phyloP scores from a whole-genome alignment of 2,888 invertebrate species.

The Trachelus troglodyta region DNA sequence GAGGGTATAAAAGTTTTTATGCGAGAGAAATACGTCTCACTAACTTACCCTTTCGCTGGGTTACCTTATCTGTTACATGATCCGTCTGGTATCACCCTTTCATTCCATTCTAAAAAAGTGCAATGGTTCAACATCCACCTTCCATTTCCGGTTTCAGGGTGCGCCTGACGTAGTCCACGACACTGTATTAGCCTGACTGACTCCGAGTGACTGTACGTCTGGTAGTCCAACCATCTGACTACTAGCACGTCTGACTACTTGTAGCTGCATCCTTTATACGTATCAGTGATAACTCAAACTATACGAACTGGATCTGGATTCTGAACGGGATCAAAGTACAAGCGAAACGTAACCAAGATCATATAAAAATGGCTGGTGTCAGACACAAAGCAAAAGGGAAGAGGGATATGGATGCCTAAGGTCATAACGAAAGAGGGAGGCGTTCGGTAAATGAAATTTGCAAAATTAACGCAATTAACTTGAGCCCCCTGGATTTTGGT shows the following conservation, averaged over 20 bases:
- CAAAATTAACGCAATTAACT: constrained; percentile 7
- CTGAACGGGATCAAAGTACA: not conserved
- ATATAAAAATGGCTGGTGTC: not conserved
- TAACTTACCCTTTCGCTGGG: not conserved
- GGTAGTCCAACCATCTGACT: too few species aligned
- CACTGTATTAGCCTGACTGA: not conserved
- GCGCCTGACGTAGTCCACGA: not conserved
- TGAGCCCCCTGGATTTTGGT: not conserved
- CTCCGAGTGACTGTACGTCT: not conserved
- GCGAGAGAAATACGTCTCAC: not conserved
- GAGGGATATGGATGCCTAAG: not conserved
- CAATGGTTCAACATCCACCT: not conserved
- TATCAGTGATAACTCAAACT: not conserved
- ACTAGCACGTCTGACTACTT: not conserved
- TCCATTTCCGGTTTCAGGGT: not conserved
- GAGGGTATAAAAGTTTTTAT: not conserved
- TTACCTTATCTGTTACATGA: not conserved
- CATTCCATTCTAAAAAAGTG: too few species aligned
- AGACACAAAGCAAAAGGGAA: not conserved
- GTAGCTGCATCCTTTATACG: not conserved
- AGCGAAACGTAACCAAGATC: not conserved
- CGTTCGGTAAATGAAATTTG: not conserved
- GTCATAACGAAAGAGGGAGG: not conserved
- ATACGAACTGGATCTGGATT: not conserved
- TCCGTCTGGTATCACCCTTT: not conserved